Base-by-base conservation (phyloP, 2,797 vertebrate genomes). In the Aulostomus chinensis region DNA sequence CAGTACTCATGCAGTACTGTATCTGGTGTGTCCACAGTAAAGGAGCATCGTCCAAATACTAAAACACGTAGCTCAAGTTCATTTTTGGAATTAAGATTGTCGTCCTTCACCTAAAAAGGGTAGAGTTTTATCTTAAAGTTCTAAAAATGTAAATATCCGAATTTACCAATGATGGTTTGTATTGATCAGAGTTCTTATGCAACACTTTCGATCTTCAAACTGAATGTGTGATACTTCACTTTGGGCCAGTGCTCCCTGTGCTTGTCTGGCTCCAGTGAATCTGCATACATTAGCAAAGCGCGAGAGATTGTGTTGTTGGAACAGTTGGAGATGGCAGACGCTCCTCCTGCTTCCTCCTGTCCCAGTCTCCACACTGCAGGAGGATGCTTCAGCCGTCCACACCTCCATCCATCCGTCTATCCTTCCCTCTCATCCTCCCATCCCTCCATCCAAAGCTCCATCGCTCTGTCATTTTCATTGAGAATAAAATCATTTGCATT, bases 241-340 rank as follows among this genome's bases (percentile, higher is more conserved):
- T 50, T 43, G 40, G 65, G 53, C 65, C 45, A 15, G 66, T 63
- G 22, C 58, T 67, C 40, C 34, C 42, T 40, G 66, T 63, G 38
- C 29, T 10, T 42, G 61, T 68, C 72, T 48, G 28, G 40, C 58
- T 53, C 11, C 9, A 60, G 40, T 32, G 18, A 58, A 60, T 56
- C 41, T 72, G 68, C 52, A 39, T 57, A 42, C 42, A 56, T 61
- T 29, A 70, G 42, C 34, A 56, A 8, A 13, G 42, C 45, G 67
- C 1, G 32, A 38, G 51, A 65, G 53, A 58, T 32, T 47, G 38
- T 47, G 46, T 38, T 66, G 68, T 61, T 36, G 61, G 62, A 85
- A 73, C 81, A 81, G 80, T 86, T 79, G 78, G 78, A 78, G 66
- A 80, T 12, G 68, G 53, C 78, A 82, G 84, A 80, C 64, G 61